Base-by-base conservation (phyloP, 2,888 invertebrate species). In the Apamea anceps region DNA sequence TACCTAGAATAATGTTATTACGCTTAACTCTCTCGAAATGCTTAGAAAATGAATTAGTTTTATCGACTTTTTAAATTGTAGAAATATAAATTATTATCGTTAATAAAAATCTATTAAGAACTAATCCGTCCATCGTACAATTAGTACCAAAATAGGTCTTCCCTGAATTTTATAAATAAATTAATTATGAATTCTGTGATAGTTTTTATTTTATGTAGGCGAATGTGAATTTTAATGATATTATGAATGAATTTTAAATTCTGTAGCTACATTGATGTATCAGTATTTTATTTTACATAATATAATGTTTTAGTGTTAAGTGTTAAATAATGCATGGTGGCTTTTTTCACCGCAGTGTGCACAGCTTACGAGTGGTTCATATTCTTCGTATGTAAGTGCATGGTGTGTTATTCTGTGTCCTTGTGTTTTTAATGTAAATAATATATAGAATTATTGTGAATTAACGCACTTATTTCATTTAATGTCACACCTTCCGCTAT, bases 401-500 rank as follows among this genome's bases (percentile, higher is more conserved):
- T 97, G 97, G 96, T 96, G 96, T 96, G 96, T 95, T 96, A 94
- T 96, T 96, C 94, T 95, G 93, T 95, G 93, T 88, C 88, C 90
- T 91, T 93, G 93, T 94, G 93, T 95, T 93, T 89, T 90, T 85
- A 68, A 94, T 97, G 96, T 97, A 96, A 96, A 96, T 96, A 97
- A 95, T 96, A 95, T 94, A 96, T 96, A 96, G 94, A 95, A 93
- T 93, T 94, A 95, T 95, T 96, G 94, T 95, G 93, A 96, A 95
- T 96, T 95, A 95, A 95, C 94, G 94, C 96, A 96, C 95, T 96
- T 94, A 95, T 96, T 96, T 96, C 95, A 96, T 96, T 97, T 93
- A 89, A 92, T 94, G 92, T 93, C 91, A 94, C 94, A 93, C 95
- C 95, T 94, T 94, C 91, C 88, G 87, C 93, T 93, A 86, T 94